Evolutionary conservation across 1,140 invertebrate species (phyloP), one percentile per base, ranked within the genome.

Genomic region (Bombus sibiricus): DNA sequence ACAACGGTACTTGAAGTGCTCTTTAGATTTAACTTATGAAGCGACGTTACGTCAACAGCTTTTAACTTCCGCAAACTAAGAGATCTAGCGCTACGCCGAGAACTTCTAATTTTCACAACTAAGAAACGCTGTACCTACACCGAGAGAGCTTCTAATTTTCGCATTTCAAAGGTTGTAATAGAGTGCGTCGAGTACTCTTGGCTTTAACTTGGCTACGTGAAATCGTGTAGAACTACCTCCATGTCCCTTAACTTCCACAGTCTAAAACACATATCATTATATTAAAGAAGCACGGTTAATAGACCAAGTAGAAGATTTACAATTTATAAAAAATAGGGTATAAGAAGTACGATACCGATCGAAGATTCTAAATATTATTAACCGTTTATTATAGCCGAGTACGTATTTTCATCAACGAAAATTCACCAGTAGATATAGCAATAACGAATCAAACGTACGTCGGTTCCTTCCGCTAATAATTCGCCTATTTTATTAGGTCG

Each of bases 51-150:
- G 43, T 76, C 74, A 59, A 43, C 59, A 64, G 37, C 75, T 78
- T 78, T 78, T 41, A 78, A 78, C 57, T 62, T 64, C 25, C 37
- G 34, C 53, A 75, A 75, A 75, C 74, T 76, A 28, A 59, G 74
- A 76, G 53, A 73, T 73, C 71, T n/a, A 59, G 53, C 37, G 53
- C 34, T 25, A 12, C 10, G 75, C 9, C 28, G 28, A 41, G 59
- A 78, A 78, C 75, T 78, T 78, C 25, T 62, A 64, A 78, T 78
- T 78, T 78, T 78, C 75, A 41, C 75, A 64, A 32, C 75, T 41
- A 78, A 77, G 57, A 64, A 62, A 62, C 57, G 47, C 37, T 28
- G 75, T 28, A 62, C 3, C 69, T 22, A 18, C 53, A 32, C 74
- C 53, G 34, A 39, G 75, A 64, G 18, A 64, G 57, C 75, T 64